Evolutionary conservation across 2,888 invertebrate genomes (phyloP).

Genomic region (Labia minor): DNA sequence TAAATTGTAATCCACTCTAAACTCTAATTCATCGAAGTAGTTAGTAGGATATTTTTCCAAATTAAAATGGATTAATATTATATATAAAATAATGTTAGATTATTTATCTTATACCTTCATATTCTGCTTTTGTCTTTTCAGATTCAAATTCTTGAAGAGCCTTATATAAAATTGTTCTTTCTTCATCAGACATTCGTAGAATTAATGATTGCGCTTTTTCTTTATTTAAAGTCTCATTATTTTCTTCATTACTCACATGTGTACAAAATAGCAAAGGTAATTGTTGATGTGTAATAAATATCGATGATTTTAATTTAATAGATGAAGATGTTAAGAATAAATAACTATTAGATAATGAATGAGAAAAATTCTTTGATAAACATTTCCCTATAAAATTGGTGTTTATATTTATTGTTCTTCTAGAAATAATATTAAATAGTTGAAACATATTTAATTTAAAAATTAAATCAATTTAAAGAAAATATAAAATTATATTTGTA

Average conservation of each 20-base stretch:
- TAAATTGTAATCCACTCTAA: too few relatives aligned
- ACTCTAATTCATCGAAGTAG: too few relatives aligned
- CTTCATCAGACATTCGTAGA: constrained; percentile 58
- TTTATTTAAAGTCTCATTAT: constrained; percentile 44
- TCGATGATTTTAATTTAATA: neutral
- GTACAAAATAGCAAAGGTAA: neutral
- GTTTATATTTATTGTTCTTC: neutral
- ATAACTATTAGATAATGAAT: neutral
- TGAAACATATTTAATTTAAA: too few relatives aligned
- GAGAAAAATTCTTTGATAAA: neutral
- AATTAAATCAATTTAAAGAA: too few relatives aligned
- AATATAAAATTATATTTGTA: too few relatives aligned
- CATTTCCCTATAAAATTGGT: neutral
- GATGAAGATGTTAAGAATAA: neutral
- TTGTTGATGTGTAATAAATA: neutral
- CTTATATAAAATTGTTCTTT: constrained; percentile 53
- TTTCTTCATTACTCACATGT: neutral
- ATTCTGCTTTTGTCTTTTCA: constrained; percentile 60
- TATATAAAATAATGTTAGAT: too few relatives aligned
- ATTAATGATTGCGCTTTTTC: constrained; percentile 64
- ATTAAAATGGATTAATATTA: too few relatives aligned
- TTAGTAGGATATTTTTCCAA: too few relatives aligned
- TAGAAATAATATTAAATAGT: neutral
- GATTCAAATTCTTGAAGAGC: constrained; percentile 67
- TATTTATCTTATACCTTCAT: constrained; percentile 70